These are phyloP conservation scores for Elegia similella DNA, from an alignment of 2,888 invertebrate genomes.

Conservation along the genomic window DNA sequence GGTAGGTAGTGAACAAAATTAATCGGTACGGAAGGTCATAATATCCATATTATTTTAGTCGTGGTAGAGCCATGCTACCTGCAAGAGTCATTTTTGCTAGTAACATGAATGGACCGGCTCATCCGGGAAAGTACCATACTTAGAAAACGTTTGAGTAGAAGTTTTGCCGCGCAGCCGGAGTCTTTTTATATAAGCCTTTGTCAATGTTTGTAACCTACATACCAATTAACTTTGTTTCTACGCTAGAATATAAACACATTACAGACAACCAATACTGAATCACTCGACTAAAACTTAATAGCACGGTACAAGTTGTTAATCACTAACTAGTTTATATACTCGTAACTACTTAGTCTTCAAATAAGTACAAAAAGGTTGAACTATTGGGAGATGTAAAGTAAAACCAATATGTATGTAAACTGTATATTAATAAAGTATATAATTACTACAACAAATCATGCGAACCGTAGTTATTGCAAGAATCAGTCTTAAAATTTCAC, in stretches of 20 bases:
- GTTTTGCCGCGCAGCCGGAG: too few species aligned
- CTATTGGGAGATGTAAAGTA: not conserved
- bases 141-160: too few species aligned
- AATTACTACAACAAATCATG: not conserved
- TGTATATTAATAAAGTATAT: conserved; percentile 3
- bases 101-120: too few species aligned
- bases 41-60: too few species aligned
- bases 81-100: too few species aligned
- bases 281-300: conserved; percentile 34
- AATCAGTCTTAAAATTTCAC: conserved; percentile 14
- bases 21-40: too few species aligned
- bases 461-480: conserved; percentile 5
- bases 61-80: too few species aligned
- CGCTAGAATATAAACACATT: not conserved
- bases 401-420: conserved; percentile 6
- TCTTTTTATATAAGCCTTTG: too few species aligned
- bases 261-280: conserved; percentile 55
- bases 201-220: too few species aligned
- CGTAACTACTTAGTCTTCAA: not conserved
- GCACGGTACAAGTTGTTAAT: conserved; percentile 35
- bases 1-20: too few species aligned
- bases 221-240: too few species aligned
- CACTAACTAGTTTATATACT: not conserved
- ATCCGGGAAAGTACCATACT: too few species aligned
- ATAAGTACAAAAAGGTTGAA: conserved; percentile 10